Base-by-base conservation (phyloP, 2,888 invertebrate genomes). In the Anthrax anthrax region DNA sequence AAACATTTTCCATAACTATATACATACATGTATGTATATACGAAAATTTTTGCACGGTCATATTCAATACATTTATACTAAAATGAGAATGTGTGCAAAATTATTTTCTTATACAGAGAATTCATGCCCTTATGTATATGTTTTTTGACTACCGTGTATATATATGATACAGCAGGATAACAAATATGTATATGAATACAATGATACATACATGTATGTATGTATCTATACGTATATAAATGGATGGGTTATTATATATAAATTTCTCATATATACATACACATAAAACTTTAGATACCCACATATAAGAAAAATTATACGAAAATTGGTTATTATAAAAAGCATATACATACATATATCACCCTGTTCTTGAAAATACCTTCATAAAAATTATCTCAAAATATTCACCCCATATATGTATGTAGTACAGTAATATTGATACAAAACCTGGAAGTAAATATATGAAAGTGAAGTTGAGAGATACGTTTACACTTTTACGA, bases 401-500 rank as follows among this genome's bases (percentile, higher is more conserved):
- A 19, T 23, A 19, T n/a, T 43, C 43, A 23, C 36, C 45, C 23
- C n/a, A n/a, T n/a, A n/a, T n/a, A n/a, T n/a, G n/a, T 27, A 23
- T 8, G 23, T 32, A 32, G 29, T 32, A 32, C 9, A 1, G 2
- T 32, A 32, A 12, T 12, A 32, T 32, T 32, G 29, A 32, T 32
- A 32, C 29, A 40, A 4, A 32, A 27, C 29, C 41, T 12, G 41
- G 37, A 41, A 46, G 37, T 41, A 46, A 46, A 27, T 41, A 36
- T 40, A 41, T 36, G 46, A 46, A 46, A 46, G 46, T 46, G 46
- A 46, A 46, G 46, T 46, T 46, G 46, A 41, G n/a, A n/a, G n/a
- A n/a, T n/a, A n/a, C n/a, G n/a, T n/a, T n/a, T n/a, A 46, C 37
- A 37, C 37, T 46, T 46, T 46, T 46, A 32, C 29, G 29, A n/a